These are phyloP conservation scores for Cryptosula pallasiana DNA, from an alignment of 2,888 invertebrate species.

Conservation along the genomic window DNA sequence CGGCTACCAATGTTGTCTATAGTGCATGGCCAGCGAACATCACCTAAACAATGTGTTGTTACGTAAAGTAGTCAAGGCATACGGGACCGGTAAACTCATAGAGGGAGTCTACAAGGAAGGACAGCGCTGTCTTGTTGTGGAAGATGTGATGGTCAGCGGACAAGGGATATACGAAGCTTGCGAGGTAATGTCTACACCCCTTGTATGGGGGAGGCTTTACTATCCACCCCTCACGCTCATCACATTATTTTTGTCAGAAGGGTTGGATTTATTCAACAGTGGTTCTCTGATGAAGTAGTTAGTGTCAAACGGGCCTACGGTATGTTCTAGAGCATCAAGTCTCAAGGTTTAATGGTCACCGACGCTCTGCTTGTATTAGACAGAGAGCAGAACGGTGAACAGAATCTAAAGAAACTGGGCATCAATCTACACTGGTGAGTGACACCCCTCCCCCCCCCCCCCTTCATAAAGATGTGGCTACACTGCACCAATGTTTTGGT, in stretches of 20 bases:
- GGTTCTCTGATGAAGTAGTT: no score
- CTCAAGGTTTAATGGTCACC: conserved; percentile 59
- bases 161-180: conserved; percentile 19
- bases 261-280: no score
- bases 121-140: conserved; percentile 4
- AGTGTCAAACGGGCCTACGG: no score
- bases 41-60: neutral
- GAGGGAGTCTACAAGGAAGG: conserved; percentile 25
- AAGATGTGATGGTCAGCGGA: conserved; percentile 24
- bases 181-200: no score
- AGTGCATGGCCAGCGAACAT: conserved; percentile 24
- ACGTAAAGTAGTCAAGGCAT: conserved; percentile 8
- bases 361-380: conserved; percentile 84
- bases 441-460: no score
- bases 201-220: no score
- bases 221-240: no score
- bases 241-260: no score
- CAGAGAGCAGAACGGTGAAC: conserved; percentile 81
- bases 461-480: no score
- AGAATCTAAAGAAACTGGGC: conserved; percentile 65
- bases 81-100: conserved; percentile 22
- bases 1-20: no score
- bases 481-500: no score
- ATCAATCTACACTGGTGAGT: conserved; percentile 53
- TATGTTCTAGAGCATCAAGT: conserved; percentile 53